These are phyloP conservation scores for Aleiodes sp. DNA, from an alignment of 1,140 invertebrate genomes.

Conservation along the genomic window DNA sequence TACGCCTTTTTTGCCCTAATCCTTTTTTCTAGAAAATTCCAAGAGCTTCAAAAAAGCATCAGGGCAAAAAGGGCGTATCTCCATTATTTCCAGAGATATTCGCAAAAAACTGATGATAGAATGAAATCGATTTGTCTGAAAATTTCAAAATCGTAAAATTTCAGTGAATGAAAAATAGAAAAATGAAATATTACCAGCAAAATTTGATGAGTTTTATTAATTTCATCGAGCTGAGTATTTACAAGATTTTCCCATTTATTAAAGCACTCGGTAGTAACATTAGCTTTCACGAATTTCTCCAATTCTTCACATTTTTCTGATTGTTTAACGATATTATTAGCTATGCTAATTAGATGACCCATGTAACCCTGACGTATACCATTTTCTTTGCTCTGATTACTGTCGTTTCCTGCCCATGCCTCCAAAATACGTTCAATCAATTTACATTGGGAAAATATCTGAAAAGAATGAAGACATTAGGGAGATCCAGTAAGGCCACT, in stretches of 20 bases:
- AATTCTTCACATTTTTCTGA: conserved; percentile 60
- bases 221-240: conserved; percentile 67
- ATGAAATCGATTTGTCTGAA: too few relatives aligned
- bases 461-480: conserved; percentile 48
- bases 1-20: too few relatives aligned
- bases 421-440: conserved; percentile 74
- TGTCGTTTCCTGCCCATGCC: conserved; percentile 73
- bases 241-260: conserved; percentile 72
- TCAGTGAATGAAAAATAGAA: conserved; percentile 22
- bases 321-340: conserved; percentile 71
- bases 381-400: conserved; percentile 64
- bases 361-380: conserved; percentile 75
- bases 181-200: conserved; percentile 60
- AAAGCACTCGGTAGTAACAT: conserved; percentile 67
- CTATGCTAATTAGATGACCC: conserved; percentile 81
- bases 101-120: too few relatives aligned
- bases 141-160: too few relatives aligned
- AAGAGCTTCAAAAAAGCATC: too few relatives aligned
- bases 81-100: too few relatives aligned
- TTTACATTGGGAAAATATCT: conserved; percentile 76
- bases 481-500: too few relatives aligned
- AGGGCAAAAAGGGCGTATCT: too few relatives aligned
- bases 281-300: conserved; percentile 66
- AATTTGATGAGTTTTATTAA: conserved; percentile 72
- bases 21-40: too few relatives aligned